phyloP scores from a whole-genome alignment of 2,888 invertebrate genomes.

The Polydrusus cervinus region DNA sequence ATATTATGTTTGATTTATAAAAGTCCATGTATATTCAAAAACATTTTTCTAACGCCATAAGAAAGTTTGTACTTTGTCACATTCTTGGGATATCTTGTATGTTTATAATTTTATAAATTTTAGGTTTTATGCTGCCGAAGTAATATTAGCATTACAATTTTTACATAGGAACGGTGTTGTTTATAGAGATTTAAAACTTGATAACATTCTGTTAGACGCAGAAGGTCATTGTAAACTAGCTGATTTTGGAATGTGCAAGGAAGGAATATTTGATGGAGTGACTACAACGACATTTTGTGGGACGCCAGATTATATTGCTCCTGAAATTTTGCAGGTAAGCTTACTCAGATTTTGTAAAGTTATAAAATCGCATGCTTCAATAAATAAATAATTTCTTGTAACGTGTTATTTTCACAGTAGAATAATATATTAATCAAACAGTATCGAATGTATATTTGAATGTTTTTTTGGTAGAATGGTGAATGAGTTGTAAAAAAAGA shows the following conservation, averaged over 20 bases:
- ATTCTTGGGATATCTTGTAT: too few relatives aligned
- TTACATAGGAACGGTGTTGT: slow-evolving; percentile 97
- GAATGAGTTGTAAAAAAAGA: too few relatives aligned
- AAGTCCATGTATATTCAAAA: too few relatives aligned
- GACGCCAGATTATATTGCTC: slow-evolving; percentile 99
- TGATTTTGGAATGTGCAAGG: slow-evolving; percentile 96
- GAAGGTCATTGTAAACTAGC: slow-evolving; percentile 97
- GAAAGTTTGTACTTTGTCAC: too few relatives aligned
- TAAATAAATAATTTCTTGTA: too few relatives aligned
- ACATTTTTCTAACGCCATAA: too few relatives aligned
- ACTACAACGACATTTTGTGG: slow-evolving; percentile 98
- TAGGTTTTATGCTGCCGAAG: slow-evolving; percentile 98
- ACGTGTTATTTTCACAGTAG: too few relatives aligned
- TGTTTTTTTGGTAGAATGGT: too few relatives aligned
- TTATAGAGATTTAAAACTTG: slow-evolving; percentile 98
- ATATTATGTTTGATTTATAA: too few relatives aligned
- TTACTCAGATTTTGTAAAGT: not conserved
- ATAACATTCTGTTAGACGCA: slow-evolving; percentile 97
- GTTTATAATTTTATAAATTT: not conserved
- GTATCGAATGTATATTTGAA: too few relatives aligned
- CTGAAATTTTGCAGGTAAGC: slow-evolving; percentile 77
- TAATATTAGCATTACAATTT: slow-evolving; percentile 97
- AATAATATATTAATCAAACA: too few relatives aligned
- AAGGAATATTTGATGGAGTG: slow-evolving; percentile 89
- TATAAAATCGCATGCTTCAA: too few relatives aligned